Evolutionary conservation across 2,797 vertebrate genomes (phyloP).

Genomic region (Lemur catta): DNA sequence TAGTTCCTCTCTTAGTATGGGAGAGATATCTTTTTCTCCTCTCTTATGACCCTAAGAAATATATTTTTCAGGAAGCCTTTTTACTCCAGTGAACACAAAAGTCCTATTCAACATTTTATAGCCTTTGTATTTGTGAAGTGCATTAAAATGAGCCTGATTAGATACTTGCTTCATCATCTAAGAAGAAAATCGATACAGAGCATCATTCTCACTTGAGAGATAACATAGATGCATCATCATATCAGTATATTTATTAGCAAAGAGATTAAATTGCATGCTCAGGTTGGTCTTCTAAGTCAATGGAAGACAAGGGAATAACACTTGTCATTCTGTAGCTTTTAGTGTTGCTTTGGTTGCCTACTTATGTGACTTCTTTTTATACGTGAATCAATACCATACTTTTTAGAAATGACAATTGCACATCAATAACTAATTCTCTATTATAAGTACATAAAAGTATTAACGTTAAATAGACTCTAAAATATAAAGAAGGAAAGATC

Average conservation of each 20-base stretch:
- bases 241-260: neutral
- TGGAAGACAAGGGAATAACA: neutral
- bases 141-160: conserved; percentile 53
- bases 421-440: conserved; percentile 45
- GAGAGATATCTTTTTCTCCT: neutral
- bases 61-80: conserved; percentile 30
- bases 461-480: conserved; percentile 40
- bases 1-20: neutral
- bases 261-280: neutral
- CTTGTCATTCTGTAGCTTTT: neutral
- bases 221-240: neutral
- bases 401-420: neutral
- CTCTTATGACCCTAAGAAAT: neutral
- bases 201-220: neutral
- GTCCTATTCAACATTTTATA: neutral
- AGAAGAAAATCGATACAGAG: neutral
- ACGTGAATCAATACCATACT: conserved; percentile 21
- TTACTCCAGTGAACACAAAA: neutral
- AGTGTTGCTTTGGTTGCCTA: neutral
- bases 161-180: neutral
- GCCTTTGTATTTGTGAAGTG: neutral
- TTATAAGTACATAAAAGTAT: conserved; percentile 28
- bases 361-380: neutral
- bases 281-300: neutral
- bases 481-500: conserved; percentile 54